Percentiles rank a stretch among this genome's conserved stretches.
These are phyloP conservation scores for Hyposoter dolosus DNA, from an alignment of 2,888 invertebrate species.

Conservation along the genomic window DNA sequence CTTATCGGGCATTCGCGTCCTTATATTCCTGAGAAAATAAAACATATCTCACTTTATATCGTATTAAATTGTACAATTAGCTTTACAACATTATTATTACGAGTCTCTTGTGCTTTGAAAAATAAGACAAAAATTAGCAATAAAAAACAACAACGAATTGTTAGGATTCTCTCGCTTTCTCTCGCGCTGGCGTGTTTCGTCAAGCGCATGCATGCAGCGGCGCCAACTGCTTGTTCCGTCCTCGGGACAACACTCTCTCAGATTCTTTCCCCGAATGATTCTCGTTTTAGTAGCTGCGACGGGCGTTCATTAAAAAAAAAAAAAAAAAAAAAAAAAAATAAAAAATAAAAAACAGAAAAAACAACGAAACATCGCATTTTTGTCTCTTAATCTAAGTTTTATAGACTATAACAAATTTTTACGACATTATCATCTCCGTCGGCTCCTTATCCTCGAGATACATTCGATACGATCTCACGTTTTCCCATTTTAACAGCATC, in stretches of 20 bases:
- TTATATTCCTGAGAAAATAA: conserved; percentile 67
- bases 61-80: conserved; percentile 53
- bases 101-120: conserved; percentile 60
- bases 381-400: conserved; percentile 36
- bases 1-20: conserved; percentile 37
- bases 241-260: not conserved
- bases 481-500: not conserved
- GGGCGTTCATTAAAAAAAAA: conserved; percentile 31
- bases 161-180: not conserved
- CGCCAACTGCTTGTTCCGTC: not conserved
- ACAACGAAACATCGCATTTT: conserved; percentile 7
- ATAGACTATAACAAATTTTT: conserved; percentile 60
- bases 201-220: not conserved
- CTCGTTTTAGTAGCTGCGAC: conserved; percentile 26
- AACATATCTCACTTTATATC: conserved; percentile 42
- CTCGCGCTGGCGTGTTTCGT: not conserved
- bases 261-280: not conserved
- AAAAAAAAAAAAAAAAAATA: not conserved
- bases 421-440: conserved; percentile 42
- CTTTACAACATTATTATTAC: conserved; percentile 60
- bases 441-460: not conserved
- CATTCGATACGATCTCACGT: not conserved
- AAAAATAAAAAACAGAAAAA: not conserved
- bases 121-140: conserved; percentile 1
- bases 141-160: not conserved